A percentile compares a stretch with the other conserved stretches of the same genome.
These are phyloP conservation scores for Folsomia manolachei DNA, from an alignment of 2,888 invertebrate species.

Conservation along the genomic window DNA sequence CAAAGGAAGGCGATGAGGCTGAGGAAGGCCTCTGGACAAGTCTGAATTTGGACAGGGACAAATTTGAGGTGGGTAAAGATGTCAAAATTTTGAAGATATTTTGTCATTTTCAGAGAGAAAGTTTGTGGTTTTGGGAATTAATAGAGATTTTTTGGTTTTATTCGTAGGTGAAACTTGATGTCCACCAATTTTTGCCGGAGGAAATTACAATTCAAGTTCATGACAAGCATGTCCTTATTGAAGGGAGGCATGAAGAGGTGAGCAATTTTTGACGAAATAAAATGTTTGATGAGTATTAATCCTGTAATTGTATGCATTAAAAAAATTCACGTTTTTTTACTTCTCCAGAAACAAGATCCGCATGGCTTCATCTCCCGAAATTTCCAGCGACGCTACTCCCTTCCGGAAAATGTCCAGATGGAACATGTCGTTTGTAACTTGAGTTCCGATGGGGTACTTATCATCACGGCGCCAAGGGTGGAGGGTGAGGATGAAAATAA, in stretches of 20 bases:
- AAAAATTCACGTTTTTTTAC: too few species aligned
- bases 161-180: slow-evolving; percentile 70
- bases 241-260: slow-evolving; percentile 75
- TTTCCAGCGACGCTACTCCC: slow-evolving; percentile 68
- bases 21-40: too few species aligned
- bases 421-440: slow-evolving; percentile 69
- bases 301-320: too few species aligned
- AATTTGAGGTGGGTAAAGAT: background rate
- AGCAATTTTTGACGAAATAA: too few species aligned
- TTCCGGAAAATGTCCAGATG: slow-evolving; percentile 73
- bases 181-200: slow-evolving; percentile 71
- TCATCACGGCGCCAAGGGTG: slow-evolving; percentile 55
- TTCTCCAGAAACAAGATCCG: slow-evolving; percentile 69
- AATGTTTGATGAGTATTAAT: background rate
- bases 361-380: slow-evolving; percentile 74
- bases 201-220: slow-evolving; percentile 72
- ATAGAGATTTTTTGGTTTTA: too few species aligned
- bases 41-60: background rate
- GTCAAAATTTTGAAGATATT: background rate
- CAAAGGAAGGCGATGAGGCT: too few species aligned
- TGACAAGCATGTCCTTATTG: slow-evolving; percentile 65
- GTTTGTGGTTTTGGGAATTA: too few species aligned
- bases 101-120: too few species aligned
- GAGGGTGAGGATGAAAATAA: background rate
- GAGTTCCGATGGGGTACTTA: slow-evolving; percentile 69